Percentiles rank a stretch among this genome's conserved stretches.
Evolutionary conservation across 2,888 invertebrate species (phyloP).

Genomic region (Eulithis prunata): DNA sequence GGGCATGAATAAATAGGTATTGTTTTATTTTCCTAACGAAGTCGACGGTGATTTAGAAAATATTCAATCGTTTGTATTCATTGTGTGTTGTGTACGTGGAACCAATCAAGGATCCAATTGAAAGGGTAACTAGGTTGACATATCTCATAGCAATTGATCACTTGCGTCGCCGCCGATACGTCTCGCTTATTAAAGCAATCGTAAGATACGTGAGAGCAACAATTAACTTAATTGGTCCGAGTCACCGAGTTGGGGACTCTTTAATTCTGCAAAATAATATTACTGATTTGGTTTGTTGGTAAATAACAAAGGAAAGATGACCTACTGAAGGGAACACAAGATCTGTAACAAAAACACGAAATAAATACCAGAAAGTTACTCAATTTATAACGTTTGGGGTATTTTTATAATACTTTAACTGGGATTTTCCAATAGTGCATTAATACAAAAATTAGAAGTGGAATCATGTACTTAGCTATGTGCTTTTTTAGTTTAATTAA

Average conservation of each 20-base stretch:
- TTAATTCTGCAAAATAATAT: constrained; percentile 47
- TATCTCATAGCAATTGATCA: constrained; percentile 79
- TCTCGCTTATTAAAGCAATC: constrained; percentile 74
- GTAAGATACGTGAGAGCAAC: constrained; percentile 57
- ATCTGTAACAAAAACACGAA: too few species aligned
- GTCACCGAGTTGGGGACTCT: constrained; percentile 58
- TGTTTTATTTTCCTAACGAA: constrained; percentile 16
- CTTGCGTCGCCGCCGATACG: constrained; percentile 66
- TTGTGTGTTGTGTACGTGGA: constrained; percentile 73
- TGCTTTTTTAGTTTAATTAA: too few species aligned
- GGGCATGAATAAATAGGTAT: constrained; percentile 49
- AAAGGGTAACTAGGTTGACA: constrained; percentile 82
- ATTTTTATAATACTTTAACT: too few species aligned
- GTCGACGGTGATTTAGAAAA: constrained; percentile 59
- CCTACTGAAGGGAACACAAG: too few species aligned
- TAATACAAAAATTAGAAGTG: too few species aligned
- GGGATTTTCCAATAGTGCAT: too few species aligned
- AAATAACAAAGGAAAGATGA: too few species aligned
- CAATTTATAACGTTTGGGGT: too few species aligned
- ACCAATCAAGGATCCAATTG: constrained; percentile 82
- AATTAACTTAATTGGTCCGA: constrained; percentile 79
- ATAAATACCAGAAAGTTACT: too few species aligned
- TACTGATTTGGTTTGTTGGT: too few species aligned
- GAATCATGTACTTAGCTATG: too few species aligned
- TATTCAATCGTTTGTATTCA: constrained; percentile 75